phyloP scores from a whole-genome alignment of 2,888 invertebrate species.

The Pachydiplax longipennis region DNA sequence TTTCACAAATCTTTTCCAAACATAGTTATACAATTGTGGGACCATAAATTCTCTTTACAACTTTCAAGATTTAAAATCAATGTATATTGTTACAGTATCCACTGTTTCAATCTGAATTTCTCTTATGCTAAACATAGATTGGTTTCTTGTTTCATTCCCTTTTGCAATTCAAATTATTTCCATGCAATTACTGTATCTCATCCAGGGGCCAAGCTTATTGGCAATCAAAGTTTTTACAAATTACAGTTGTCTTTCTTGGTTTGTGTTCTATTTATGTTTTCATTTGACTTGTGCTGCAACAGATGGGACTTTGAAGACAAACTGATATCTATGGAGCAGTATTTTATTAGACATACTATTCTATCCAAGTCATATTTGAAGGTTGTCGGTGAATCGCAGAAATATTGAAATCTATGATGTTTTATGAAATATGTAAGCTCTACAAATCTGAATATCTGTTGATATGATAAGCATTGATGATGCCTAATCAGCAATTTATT shows the following conservation, averaged over 20 bases:
- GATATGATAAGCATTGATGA: too few relatives aligned
- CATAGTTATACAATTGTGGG: background rate
- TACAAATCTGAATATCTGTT: too few relatives aligned
- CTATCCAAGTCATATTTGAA: background rate
- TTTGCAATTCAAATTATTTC: background rate
- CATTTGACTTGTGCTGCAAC: background rate
- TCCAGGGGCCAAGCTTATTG: conserved; percentile 15
- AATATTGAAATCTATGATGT: too few relatives aligned
- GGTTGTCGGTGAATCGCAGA: background rate
- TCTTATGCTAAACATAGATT: background rate
- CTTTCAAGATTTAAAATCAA: background rate
- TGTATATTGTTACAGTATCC: background rate
- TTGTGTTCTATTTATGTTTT: background rate
- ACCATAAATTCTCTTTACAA: conserved; percentile 7
- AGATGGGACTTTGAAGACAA: background rate
- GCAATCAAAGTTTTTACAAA: background rate
- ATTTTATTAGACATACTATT: background rate
- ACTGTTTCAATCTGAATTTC: background rate
- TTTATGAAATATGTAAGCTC: too few relatives aligned
- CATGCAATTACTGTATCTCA: background rate
- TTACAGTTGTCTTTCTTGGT: background rate
- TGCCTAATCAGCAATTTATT: too few relatives aligned
- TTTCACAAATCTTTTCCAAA: background rate
- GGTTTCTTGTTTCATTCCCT: background rate
- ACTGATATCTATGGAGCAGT: background rate